Evolutionary conservation across 2,797 vertebrate species (phyloP).

Genomic region (Rhyacichthys aspro): DNA sequence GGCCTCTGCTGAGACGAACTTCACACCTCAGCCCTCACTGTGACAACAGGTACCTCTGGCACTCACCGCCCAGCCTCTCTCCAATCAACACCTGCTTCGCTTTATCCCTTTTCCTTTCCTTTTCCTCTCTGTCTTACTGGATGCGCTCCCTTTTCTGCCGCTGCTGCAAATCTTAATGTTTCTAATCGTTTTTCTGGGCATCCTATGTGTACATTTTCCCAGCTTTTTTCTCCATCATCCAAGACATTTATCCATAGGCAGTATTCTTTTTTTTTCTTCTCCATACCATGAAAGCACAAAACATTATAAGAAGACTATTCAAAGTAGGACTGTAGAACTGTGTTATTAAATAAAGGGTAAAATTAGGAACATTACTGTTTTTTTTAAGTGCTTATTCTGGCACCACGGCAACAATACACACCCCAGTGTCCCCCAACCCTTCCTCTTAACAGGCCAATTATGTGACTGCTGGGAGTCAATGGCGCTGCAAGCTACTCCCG

Average conservation of each 20-base stretch:
- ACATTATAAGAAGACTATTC: neutral
- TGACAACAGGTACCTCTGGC: conserved; percentile 78
- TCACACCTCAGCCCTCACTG: conserved; percentile 74
- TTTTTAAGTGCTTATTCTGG: conserved; percentile 34
- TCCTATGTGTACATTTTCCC: conserved; percentile 19
- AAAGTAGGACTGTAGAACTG: neutral
- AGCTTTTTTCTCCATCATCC: conserved; percentile 12
- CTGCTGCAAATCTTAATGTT: conserved; percentile 28
- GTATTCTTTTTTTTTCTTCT: neutral
- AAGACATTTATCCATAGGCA: neutral
- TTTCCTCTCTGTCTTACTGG: conserved; percentile 37
- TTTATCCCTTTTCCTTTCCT: conserved; percentile 55
- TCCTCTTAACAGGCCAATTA: conserved; percentile 76
- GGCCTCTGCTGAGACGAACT: conserved; percentile 74
- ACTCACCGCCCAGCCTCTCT: conserved; percentile 70
- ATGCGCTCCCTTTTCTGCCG: conserved; percentile 13
- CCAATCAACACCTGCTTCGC: conserved; percentile 81
- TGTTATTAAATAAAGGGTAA: conserved; percentile 13
- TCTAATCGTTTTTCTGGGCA: conserved; percentile 1
- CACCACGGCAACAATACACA: conserved; percentile 32
- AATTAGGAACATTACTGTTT: conserved; percentile 27
- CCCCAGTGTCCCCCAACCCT: conserved; percentile 21
- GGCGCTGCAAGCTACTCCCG: conserved; percentile 67
- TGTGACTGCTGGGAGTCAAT: conserved; percentile 74
- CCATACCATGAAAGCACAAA: neutral